Base-by-base conservation (phyloP, 2,797 vertebrate genomes). In the Melanotaenia maccullochi region DNA sequence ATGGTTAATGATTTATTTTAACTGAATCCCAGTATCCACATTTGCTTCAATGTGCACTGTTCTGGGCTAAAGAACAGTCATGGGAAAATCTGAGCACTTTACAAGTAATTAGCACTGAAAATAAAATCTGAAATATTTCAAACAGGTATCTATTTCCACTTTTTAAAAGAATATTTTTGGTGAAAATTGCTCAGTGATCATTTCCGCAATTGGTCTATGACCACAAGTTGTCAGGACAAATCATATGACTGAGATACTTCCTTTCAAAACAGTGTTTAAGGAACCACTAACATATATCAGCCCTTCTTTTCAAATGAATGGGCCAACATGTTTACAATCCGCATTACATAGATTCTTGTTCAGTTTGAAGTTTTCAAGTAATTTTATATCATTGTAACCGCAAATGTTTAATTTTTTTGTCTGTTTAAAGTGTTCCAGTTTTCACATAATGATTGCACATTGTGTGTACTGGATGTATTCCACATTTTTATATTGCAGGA, bases 261-360 rank as follows among this genome's bases (percentile, higher is more conserved):
- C 89, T 93, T 91, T 88, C 75, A 90, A 92, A 91, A 90, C 54
- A 90, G 87, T 89, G 69, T 91, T 92, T 87, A 91, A 81, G 67
- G 79, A 93, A 91, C 89, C 89, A 68, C 90, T 84, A 81, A 88
- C 85, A 90, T 82, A 90, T 88, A 90, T 90, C 78, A 90, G 81
- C 81, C 82, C 78, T 86, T 86, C 78, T 87, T 90, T 89, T 86
- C 70, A 89, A 90, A 91, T 92, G 77, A 91, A 90, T 90, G 85
- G 86, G 82, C 58, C 81, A 69, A 65, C 68, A 68, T n/a, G 55
- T 86, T 87, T 81, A 84, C 71, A 61, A 69, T 85, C 79, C 68
- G 78, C 86, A 89, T 90, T 68, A 84, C 79, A 88, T 58, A 85
- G 80, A 89, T 89, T 91, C 83, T 71, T 89, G 84, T 91, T 91